Evolutionary conservation across 2,797 vertebrate species (phyloP).

Genomic region (Aldrovandia affinis): DNA sequence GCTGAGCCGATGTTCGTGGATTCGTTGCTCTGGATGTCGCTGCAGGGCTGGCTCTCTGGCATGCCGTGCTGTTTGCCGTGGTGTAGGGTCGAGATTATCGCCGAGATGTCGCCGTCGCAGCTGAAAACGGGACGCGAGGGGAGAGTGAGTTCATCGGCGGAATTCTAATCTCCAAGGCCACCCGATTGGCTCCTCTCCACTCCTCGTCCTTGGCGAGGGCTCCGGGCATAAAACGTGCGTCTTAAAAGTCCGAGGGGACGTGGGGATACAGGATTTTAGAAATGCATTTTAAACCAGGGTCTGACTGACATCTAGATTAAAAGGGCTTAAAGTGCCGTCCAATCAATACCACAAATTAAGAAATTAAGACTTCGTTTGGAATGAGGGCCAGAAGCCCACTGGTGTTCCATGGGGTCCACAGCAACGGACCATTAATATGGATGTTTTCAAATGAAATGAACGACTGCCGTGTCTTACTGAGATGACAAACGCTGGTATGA

Average conservation of each 20-base stretch:
- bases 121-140: constrained; percentile 63
- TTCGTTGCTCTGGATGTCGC: constrained; percentile 71
- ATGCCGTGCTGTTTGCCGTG: constrained; percentile 92
- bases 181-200: not conserved
- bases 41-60: constrained; percentile 89
- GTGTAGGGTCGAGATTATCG: constrained; percentile 92
- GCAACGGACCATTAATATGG: not conserved
- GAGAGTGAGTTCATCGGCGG: not conserved
- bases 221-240: constrained; percentile 18
- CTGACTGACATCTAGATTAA: not conserved
- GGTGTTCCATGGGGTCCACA: not conserved
- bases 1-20: constrained; percentile 68
- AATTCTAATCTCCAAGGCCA: not conserved
- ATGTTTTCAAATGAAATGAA: not conserved
- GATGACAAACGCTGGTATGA: not conserved
- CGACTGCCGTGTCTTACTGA: not conserved
- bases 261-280: not conserved
- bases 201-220: not conserved
- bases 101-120: constrained; percentile 89
- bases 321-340: not conserved
- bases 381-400: not conserved
- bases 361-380: not conserved
- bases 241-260: too few relatives aligned
- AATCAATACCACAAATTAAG: not conserved
- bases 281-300: not conserved